Conservation (phyloP, 1,140 invertebrate genomes). For the Drosophila suzukii region DNA sequence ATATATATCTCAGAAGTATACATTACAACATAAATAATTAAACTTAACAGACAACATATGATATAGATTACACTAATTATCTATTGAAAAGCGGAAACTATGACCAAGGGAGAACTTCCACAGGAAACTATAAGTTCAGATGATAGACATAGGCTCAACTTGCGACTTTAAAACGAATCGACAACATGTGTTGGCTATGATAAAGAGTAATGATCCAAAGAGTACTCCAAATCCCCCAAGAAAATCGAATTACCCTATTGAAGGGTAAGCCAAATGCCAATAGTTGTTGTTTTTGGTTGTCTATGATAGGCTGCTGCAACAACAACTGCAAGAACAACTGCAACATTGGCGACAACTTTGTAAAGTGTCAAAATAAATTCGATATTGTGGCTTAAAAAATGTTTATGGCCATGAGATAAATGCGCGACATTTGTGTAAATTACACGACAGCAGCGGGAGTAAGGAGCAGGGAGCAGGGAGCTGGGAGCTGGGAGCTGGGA, state of each 20-base stretch:
- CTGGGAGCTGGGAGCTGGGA: slow-evolving; percentile 14
- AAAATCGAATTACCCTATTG: slow-evolving; percentile 13
- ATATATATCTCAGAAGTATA: neutral
- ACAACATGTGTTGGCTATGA: slow-evolving; percentile 15
- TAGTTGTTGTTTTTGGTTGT: slow-evolving; percentile 32
- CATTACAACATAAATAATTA: neutral
- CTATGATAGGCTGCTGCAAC: slow-evolving; percentile 62
- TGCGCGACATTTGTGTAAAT: slow-evolving; percentile 82
- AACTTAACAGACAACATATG: slow-evolving; percentile 1
- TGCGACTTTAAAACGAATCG: neutral
- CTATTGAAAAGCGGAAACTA: slow-evolving; percentile 11
- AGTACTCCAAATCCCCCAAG: neutral
- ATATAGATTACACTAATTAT: slow-evolving; percentile 15
- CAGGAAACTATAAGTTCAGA: slow-evolving; percentile 18
- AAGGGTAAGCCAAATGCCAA: slow-evolving; percentile 47
- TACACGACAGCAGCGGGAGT: slow-evolving; percentile 68
- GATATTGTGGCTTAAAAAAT: slow-evolving; percentile 83
- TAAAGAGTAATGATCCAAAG: slow-evolving; percentile 9
- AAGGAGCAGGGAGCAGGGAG: slow-evolving; percentile 24
- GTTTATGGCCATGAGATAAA: slow-evolving; percentile 79
- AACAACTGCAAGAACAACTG: slow-evolving; percentile 48
- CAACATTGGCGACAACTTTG: slow-evolving; percentile 77
- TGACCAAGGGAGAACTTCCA: slow-evolving; percentile 5
- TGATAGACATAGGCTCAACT: neutral
- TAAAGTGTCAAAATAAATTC: slow-evolving; percentile 83